Evolutionary conservation across 2,797 vertebrate species (phyloP).

Genomic region (Falco peregrinus): DNA sequence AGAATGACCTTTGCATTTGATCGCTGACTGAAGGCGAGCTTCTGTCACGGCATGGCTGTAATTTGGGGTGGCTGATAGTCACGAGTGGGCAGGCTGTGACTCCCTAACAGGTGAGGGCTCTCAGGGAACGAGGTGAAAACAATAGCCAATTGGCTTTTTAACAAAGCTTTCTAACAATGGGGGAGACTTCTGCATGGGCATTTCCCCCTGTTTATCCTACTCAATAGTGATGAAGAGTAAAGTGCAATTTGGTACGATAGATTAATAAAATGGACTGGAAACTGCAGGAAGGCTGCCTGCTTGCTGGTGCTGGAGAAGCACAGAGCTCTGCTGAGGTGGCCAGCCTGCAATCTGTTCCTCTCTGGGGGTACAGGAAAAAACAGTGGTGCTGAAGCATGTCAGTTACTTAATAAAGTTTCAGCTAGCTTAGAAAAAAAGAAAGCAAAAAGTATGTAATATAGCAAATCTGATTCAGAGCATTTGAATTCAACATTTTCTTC

Average conservation of each 20-base stretch:
- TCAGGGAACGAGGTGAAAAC: background rate
- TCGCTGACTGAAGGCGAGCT: background rate
- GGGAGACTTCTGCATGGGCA: background rate
- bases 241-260: background rate
- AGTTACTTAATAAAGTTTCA: background rate
- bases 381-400: background rate
- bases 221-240: background rate
- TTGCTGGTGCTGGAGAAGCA: background rate
- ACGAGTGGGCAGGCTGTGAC: background rate
- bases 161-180: too few species aligned
- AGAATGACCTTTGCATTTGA: background rate
- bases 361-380: background rate
- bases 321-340: background rate
- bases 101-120: background rate
- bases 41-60: background rate
- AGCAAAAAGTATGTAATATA: background rate
- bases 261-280: background rate
- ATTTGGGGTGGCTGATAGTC: background rate
- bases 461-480: background rate
- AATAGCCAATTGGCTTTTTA: background rate
- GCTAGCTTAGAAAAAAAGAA: background rate
- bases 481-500: background rate
- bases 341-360: background rate
- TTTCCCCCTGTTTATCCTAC: conserved; percentile 38
- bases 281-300: background rate